These are phyloP conservation scores for Hemibates koningsi DNA, from an alignment of 2,113 vertebrate genomes.

Conservation along the genomic window DNA sequence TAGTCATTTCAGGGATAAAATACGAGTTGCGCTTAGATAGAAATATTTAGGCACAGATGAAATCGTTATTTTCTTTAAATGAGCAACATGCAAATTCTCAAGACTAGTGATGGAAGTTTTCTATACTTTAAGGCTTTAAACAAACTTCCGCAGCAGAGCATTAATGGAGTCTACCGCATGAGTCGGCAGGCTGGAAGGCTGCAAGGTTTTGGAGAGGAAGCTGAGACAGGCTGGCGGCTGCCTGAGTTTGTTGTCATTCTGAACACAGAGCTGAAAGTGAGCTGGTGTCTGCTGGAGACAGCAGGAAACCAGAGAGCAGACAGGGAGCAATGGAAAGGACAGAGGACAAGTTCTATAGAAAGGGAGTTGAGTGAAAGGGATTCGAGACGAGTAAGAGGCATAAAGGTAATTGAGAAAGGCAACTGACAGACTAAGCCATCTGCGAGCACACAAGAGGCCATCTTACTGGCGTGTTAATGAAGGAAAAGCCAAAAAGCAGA, in stretches of 20 bases:
- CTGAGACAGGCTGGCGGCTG: conserved; percentile 43
- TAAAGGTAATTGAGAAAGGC: conserved; percentile 7
- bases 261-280: conserved; percentile 56
- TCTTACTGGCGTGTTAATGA: conserved; percentile 36
- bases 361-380: conserved; percentile 29
- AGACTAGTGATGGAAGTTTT: neutral
- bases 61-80: neutral
- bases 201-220: conserved; percentile 35
- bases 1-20: neutral
- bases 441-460: neutral
- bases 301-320: conserved; percentile 49
- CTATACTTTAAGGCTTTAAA: neutral
- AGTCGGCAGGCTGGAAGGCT: conserved; percentile 43
- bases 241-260: conserved; percentile 64
- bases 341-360: conserved; percentile 28
- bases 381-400: conserved; percentile 8
- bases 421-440: neutral
- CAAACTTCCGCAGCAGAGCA: conserved; percentile 4
- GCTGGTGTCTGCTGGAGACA: conserved; percentile 44
- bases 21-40: neutral
- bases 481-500: conserved; percentile 23
- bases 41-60: neutral
- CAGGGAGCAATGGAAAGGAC: conserved; percentile 26
- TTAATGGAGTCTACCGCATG: conserved; percentile 34
- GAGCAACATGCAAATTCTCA: neutral